Base-by-base conservation (phyloP, 1,140 invertebrate genomes). In the Cyrtorhinus lividipennis region DNA sequence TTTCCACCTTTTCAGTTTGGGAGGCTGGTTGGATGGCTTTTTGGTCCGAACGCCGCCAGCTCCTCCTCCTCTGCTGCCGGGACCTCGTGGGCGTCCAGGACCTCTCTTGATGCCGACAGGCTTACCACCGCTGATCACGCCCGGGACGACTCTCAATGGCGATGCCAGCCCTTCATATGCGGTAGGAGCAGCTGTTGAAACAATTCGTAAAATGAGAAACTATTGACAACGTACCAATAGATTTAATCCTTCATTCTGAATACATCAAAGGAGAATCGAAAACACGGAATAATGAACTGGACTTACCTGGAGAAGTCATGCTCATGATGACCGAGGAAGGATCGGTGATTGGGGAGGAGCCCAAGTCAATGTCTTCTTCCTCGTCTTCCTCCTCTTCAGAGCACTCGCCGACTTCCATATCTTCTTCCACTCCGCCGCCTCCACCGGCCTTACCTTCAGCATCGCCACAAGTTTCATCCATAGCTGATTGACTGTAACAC, bases 341-440 rank as follows among this genome's bases (percentile, higher is more conserved):
- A 24, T 68, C 63, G 30, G 66, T 63, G 18, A 62, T 60, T 20
- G 64, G 64, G 8, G 66, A 65, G 24, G 61, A 67, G 12, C 46
- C 60, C 27, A 27, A 64, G 23, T 64, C 62, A 23, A 63, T 56
- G 24, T 68, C 66, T 30, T 70, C 69, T 57, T 69, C 68, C 8
- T 69, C 69, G 23, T 70, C 69, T 18, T 69, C 69, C 59, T 69
- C 69, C 48, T 70, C 69, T 63, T 67, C 69, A 24, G 73, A 73
- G 38, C 72, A 72, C 64, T 77, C 76, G 62, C 75, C 73, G 63
- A 75, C 72, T 58, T 72, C 72, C 64, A 70, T 69, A 63, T 69
- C 65, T 68, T 78, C 77, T 60, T 76, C 75, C 20, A 69, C 69
- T 22, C 60, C 64, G 0, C 53, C 38, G 12, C 56, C 61, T 38